Evolutionary conservation across 2,797 vertebrate genomes (phyloP), one percentile per base, ranked within the genome.

Genomic region (Myoxocephalus aenaeus): DNA sequence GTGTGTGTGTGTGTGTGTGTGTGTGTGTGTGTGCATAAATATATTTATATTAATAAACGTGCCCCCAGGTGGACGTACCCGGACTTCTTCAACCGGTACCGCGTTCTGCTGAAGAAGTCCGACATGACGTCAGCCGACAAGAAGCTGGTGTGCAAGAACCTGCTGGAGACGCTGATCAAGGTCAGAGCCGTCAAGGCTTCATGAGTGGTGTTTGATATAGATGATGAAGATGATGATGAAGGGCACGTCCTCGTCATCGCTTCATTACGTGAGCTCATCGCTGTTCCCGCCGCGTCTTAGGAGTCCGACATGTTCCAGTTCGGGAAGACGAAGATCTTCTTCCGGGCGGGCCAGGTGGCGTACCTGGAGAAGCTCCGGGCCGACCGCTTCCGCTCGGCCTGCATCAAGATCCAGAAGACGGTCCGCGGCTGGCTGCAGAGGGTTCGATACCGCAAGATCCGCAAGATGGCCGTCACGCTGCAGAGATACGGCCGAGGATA

Each of bases 231-330:
- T 32, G 34, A 38, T 10, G 36, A 44, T 48, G 46, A 48, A 48
- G 46, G 46, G 20, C 18, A 50, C 46, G 7, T 20, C 46, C 20
- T 50, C 48, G 3, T 50, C 46, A 48, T 48, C 46, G 18, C 46
- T 18, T 48, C 46, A 7, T 3, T 12, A 1, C 4, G 48, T 10
- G 48, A n/a, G 18, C 9, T 50, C 48, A 10, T 9, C 2, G 48
- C 2, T 50, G 48, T n/a, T 18, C 17, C 44, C 17, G 5, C 18
- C 18, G 18, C 17, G 15, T 58, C 25, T n/a, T 91, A 99, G 98
- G 97, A 99, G 65, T 95, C 96, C 0, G 98, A 99, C 93, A 97
- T 97, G 95, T 99, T 97, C 95, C 98, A 98, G 94, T 97, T 98
- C 70, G 98, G 98, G 34, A 95, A 93, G 86, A 97, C 96, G 9